These are phyloP conservation scores for Oryctes rhinoceros DNA, from an alignment of 1,140 invertebrate genomes.

Conservation along the genomic window DNA sequence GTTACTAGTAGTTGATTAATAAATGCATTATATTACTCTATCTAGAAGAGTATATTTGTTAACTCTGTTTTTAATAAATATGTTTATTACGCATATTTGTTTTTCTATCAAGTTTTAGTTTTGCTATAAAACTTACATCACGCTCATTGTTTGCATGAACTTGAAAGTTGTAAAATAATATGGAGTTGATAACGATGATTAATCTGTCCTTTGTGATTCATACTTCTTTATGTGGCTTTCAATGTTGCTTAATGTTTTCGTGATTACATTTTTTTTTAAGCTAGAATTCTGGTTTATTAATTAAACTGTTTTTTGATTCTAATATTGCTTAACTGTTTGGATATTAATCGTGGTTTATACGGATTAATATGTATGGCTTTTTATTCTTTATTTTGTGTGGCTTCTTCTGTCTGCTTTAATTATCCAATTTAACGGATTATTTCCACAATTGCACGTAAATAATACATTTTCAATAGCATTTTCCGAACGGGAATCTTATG, in stretches of 20 bases:
- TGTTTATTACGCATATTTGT: constrained; percentile 30
- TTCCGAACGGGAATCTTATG: background rate
- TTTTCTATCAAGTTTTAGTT: background rate
- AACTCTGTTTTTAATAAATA: constrained; percentile 39
- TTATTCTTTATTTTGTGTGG: background rate
- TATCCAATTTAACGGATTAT: background rate
- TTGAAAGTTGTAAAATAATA: constrained; percentile 20
- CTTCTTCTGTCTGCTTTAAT: background rate
- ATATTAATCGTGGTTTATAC: too few relatives aligned
- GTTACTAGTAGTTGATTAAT: background rate
- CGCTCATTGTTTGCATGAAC: background rate
- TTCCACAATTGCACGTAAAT: constrained; percentile 2
- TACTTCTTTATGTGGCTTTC: background rate
- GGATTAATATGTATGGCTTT: too few relatives aligned
- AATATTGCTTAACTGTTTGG: background rate
- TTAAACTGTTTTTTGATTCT: background rate
- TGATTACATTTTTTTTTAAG: background rate
- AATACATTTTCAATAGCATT: constrained; percentile 15
- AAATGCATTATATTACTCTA: constrained; percentile 28
- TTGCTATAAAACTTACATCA: constrained; percentile 18
- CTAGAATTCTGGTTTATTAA: background rate
- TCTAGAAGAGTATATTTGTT: constrained; percentile 32
- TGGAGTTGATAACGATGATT: constrained; percentile 37
- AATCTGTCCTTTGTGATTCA: background rate
- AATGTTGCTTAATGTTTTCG: background rate